Base-by-base conservation (phyloP, 1,140 invertebrate species). In the Akabosia matsudoensis region DNA sequence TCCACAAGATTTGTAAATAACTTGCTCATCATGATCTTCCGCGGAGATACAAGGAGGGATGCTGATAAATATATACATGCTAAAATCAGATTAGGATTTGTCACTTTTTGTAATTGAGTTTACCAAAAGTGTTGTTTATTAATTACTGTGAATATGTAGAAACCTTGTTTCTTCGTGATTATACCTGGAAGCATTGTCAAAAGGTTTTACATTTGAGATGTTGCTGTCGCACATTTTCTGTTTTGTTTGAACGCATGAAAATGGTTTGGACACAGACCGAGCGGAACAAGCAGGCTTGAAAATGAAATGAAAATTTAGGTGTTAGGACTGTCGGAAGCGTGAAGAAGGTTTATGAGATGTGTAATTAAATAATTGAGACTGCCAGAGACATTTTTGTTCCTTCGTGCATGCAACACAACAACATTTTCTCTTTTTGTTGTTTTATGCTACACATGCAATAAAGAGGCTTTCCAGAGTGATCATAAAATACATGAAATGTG, bases 311-410 rank as follows among this genome's bases (percentile, higher is more conserved):
- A 31, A 61, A 31, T 61, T n/a, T 14, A 67, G 61, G 61, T 31
- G 61, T 67, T 67, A n/a, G 26, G 7, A 16, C 31, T 67, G 61
- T 67, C 61, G 24, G 61, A 67, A 67, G 61, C 61, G 61, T 67
- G 61, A 67, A 67, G 61, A 30, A 67, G 61, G 61, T 67, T 10
- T 67, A 67, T 67, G 61, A 67, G 61, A 67, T 67, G 61, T 67
- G 61, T 67, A 67, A 67, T 67, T 67, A 67, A 67, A 67, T 67
- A 67, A 67, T 67, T 67, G 61, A 67, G 61, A 31, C 61, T 67
- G 61, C 61, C 61, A 67, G 61, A 67, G 31, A n/a, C 61, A 67
- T 67, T 31, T 56, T 24, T 56, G 7, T 18, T 45, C 18, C 37
- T 7, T 67, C 31, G 31, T 67, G 7, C 61, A 2, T 28, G 61